Evolutionary conservation across 2,797 vertebrate species (phyloP), one percentile per base, ranked within the genome.

Genomic region (Hypotaenidia philippensis): DNA sequence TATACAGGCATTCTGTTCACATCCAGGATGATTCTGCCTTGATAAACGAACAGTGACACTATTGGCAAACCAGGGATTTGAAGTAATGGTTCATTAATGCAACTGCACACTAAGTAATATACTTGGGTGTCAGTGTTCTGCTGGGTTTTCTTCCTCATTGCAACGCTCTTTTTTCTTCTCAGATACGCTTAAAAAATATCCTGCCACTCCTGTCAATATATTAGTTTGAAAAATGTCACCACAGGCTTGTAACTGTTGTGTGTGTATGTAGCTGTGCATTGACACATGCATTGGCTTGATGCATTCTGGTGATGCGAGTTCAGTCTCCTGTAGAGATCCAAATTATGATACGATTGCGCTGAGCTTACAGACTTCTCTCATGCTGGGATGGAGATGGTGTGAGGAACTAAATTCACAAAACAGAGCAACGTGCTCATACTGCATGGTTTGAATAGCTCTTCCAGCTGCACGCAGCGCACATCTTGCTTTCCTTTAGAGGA

Each of bases 271-370:
- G 89, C 87, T 74, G 75, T 90, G 81, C 94, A 90, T 49, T 94
- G 94, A 97, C 96, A 94, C 83, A 69, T 29, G 77, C 91, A 60
- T 32, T 40, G 91, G 86, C 79, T 97, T 88, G 90, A 91, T 96
- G 94, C 36, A 49, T 83, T 90, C 36, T 95, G 83, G 83, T 89
- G 84, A 94, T 91, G 89, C 0, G 44, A 95, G 91, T 90, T 96
- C 94, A 63, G 89, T 40, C 96, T 96, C 97, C 97, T 87, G 96
- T 89, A 94, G 97, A 97, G 97, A 98, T 96, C 95, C 96, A 98
- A 98, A 98, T 97, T 96, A 97, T 96, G 95, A 86, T 92, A 90
- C 25, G 5, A 95, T 94, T 85, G 77, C 95, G 87, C 86, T 74
- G 92, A 95, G 96, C 95, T 97, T 95, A 94, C 86, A 93, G 96